Evolutionary conservation across 2,888 invertebrate species (phyloP), one percentile per base, ranked within the genome.

Genomic region (Lucinisca nassula): DNA sequence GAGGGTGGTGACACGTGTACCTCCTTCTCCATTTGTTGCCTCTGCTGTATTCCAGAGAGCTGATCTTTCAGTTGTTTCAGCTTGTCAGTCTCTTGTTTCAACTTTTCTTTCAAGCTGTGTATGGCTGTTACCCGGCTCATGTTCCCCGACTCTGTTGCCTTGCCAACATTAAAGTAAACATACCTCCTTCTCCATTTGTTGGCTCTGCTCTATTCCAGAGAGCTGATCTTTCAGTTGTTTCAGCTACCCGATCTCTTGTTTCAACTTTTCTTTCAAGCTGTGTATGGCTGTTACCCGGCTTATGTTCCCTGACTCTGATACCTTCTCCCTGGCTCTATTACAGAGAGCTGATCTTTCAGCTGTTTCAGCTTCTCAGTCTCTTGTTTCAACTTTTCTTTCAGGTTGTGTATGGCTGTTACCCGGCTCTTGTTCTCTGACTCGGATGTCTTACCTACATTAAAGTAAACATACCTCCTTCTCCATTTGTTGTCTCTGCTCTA

Each of bases 401-500:
- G 87, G 24, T 94, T 92, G 79, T 95, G 95, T 49, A 95, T 95
- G 32, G 94, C 93, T 27, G 93, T 93, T n/a, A 95, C 95, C 49
- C 92, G 85, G 10, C 91, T 84, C 87, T 95, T 95, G 49, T 95
- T 95, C 76, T 95, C 95, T 10, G 94, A 93, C 74, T 95, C 95
- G 6, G 93, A 92, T 32, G 90, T 81, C 74, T 91, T 92, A 12
- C 92, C 92, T 92, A 72, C n/a, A 79, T 40, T n/a, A 55, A 14
- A 55, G 8, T 17, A 55, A 6, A 40, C 40, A n/a, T 80, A 95
- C 95, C 90, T 95, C 95, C 89, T 93, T 94, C 73, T 95, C 94
- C 45, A 88, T 75, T 74, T 92, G 92, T 86, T 94, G 95, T 85
- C 91, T 94, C 55, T 95, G 95, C 78, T 94, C 93, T 3, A 95